Base-by-base conservation (phyloP, 2,113 vertebrate species). In the Mola mola region DNA sequence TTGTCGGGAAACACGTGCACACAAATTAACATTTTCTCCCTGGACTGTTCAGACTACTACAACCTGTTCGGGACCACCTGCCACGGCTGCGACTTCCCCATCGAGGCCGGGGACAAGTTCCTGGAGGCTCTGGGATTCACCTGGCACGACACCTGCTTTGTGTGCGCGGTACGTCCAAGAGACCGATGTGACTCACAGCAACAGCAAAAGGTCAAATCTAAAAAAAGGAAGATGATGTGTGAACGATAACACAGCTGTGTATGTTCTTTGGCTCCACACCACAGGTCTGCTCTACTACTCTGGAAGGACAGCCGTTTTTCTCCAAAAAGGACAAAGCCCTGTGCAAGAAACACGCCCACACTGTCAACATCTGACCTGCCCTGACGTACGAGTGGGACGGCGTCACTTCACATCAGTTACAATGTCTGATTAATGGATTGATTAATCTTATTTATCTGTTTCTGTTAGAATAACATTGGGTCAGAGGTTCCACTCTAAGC, bases 121-220 rank as follows among this genome's bases (percentile, higher is more conserved):
- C 90, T 99, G 76, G 95, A 99, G 74, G 97, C 95, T 17, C 76
- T 99, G 48, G 95, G 96, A 25, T 92, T 88, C 75, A 98, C 94
- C 81, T 99, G 96, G 97, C 97, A 99, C 4, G 97, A 99, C 79
- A 98, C 96, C 71, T 99, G 97, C 87, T 99, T 99, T 60, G 96
- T 99, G 8, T 99, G 97, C 64, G 89, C 94, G 0, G 97, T 99
- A 92, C 5, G 90, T 86, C 29, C 33, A 89, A 29, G 12, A 41
- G n/a, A 21, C 10, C 10, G 34, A 36, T n/a, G n/a, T n/a, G 10
- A 13, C 38, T 44, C 13, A 25, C 6, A 43, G 8, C 15, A 13
- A 5, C 8, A 50, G 19, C 15, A 15, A 26, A 56, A 10, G 5
- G 8, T 25, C 13, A 9, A 4, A 25, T 44, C 26, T 16, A 28